Conservation (phyloP, 2,113 vertebrate species). For the Cyprichromis sp. region DNA sequence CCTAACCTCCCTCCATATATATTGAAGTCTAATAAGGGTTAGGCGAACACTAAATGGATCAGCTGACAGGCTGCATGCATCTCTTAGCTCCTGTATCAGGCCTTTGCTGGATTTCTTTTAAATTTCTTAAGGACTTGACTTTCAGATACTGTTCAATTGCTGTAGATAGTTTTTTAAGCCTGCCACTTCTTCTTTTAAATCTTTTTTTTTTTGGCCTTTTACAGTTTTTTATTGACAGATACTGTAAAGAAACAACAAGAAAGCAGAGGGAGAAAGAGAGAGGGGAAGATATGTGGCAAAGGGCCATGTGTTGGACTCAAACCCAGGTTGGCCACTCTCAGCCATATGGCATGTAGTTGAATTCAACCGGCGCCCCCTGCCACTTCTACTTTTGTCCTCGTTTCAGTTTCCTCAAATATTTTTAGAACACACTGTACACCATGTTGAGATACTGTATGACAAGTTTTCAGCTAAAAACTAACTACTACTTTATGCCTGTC, state of each 20-base stretch:
- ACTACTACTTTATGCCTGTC: background rate
- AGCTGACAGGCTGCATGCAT: background rate
- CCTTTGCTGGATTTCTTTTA: background rate
- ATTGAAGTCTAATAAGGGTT: background rate
- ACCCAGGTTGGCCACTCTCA: background rate
- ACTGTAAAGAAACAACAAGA: background rate
- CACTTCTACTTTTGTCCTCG: background rate
- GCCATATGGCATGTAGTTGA: background rate
- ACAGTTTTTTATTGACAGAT: background rate
- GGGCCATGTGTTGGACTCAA: background rate
- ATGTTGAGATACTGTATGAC: background rate
- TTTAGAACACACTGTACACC: background rate
- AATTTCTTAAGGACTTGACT: background rate
- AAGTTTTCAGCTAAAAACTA: background rate
- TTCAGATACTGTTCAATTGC: background rate
- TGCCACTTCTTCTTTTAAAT: background rate
- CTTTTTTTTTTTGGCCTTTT: background rate
- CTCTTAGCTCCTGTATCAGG: background rate
- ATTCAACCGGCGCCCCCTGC: fast-evolving
- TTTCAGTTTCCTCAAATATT: background rate
- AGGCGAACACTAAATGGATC: background rate
- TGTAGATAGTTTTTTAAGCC: background rate
- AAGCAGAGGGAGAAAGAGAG: background rate
- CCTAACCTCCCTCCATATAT: background rate
- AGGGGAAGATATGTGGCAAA: background rate